phyloP scores from a whole-genome alignment of 1,140 invertebrate species.

The Palaemon carinicauda region DNA sequence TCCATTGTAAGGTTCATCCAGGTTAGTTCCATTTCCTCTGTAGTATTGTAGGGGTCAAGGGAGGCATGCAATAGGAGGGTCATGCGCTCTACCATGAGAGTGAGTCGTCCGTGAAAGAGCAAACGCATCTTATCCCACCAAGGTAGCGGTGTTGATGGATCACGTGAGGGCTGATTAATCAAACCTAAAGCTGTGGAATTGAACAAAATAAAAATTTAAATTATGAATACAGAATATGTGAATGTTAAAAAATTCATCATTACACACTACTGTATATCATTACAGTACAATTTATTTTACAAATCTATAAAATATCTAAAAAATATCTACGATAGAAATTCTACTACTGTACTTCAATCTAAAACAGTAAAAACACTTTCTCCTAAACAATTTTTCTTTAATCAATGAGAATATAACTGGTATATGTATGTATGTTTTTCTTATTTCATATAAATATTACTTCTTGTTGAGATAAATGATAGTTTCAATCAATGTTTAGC shows the following conservation, averaged over 20 bases:
- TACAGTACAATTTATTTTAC: no score
- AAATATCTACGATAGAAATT: no score
- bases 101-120: slow-evolving; percentile 90
- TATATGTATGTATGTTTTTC: no score
- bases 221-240: background rate
- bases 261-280: background rate
- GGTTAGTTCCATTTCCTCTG: slow-evolving; percentile 97
- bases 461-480: no score
- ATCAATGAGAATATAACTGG: no score
- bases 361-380: no score
- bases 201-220: slow-evolving; percentile 26
- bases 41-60: slow-evolving; percentile 97
- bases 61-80: slow-evolving; percentile 92
- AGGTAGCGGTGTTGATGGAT: slow-evolving; percentile 91
- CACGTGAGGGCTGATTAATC: slow-evolving; percentile 75
- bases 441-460: no score
- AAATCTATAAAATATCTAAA: no score
- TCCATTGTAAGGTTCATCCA: slow-evolving; percentile 93
- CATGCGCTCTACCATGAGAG: slow-evolving; percentile 81
- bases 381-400: no score
- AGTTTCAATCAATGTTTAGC: no score
- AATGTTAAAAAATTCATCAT: background rate
- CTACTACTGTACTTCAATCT: no score
- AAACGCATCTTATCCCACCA: slow-evolving; percentile 98
- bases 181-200: slow-evolving; percentile 39